Base-by-base conservation (phyloP, 2,113 vertebrate genomes). In the Bothrops jararaca region DNA sequence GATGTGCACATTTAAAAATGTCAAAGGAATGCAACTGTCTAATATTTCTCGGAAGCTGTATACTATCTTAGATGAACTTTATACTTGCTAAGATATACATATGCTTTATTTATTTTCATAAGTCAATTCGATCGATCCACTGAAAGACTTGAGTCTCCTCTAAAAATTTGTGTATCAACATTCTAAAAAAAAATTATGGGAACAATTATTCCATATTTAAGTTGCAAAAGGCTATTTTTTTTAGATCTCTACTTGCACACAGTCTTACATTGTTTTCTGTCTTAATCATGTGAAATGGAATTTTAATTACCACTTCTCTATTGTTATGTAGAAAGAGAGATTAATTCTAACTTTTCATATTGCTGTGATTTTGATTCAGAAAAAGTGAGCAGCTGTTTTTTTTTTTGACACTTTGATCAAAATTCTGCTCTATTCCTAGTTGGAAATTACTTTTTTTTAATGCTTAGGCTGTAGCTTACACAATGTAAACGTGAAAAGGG, bases 261-360 rank as follows among this genome's bases (percentile, higher is more conserved):
- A 92, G 80, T 12, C 56, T 89, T 93, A 89, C 88, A 94, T 94
- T 92, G 42, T 93, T 88, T 90, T 95, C 69, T 23, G 10, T 64
- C 86, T 92, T 89, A 90, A 89, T 86, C 57, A 52, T 86, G 20
- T 50, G 88, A 91, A 89, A 89, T 92, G 90, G 95, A 80, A 93
- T 94, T 93, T 87, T 94, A 20, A 90, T 93, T 42, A 89, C 7
- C 89, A 86, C 42, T 93, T 26, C 93, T 96, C 91, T 96, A 2
- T 93, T 57, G 4, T 69, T 94, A 87, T 94, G 89, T 18, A 53
- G 56, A 92, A 39, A 42, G 15, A 95, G 94, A 92, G 15, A 93
- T 86, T 85, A 94, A 39, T n/a, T 93, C 60, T 74, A n/a, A 50
- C 69, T 90, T 93, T 89, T 95, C 93, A 93, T 11, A 0, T 2